These are phyloP conservation scores for Proisotoma minuta DNA, from an alignment of 2,888 invertebrate species.

Conservation along the genomic window DNA sequence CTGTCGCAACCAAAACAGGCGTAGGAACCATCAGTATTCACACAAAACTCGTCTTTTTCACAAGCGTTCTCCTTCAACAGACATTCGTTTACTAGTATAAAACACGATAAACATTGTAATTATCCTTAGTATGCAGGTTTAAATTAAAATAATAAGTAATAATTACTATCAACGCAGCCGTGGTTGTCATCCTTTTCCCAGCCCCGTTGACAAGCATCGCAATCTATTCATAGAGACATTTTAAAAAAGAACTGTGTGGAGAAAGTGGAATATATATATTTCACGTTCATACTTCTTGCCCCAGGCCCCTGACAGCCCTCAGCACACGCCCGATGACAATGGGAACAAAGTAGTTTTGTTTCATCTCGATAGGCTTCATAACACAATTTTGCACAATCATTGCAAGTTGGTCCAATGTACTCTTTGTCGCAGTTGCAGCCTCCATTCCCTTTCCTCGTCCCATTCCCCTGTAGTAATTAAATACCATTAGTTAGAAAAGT, in stretches of 20 bases:
- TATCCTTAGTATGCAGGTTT: background rate
- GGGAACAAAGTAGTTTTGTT: conserved; percentile 67
- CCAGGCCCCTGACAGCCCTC: conserved; percentile 70
- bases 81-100: conserved; percentile 79
- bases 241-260: background rate
- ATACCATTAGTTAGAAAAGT: no score
- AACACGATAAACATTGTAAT: no score
- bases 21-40: conserved; percentile 81
- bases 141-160: background rate
- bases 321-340: conserved; percentile 74
- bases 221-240: conserved; percentile 51
- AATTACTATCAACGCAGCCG: conserved; percentile 61
- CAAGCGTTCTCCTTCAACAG: conserved; percentile 57
- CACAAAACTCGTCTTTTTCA: conserved; percentile 69
- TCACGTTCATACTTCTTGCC: conserved; percentile 56
- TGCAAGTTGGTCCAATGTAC: conserved; percentile 72
- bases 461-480: conserved; percentile 73
- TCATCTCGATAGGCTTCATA: conserved; percentile 71
- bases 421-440: conserved; percentile 80
- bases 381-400: conserved; percentile 68
- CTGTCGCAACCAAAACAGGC: conserved; percentile 71
- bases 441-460: conserved; percentile 89
- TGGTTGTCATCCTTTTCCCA: conserved; percentile 67
- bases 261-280: no score
- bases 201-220: conserved; percentile 64